Base-by-base conservation (phyloP, 2,113 vertebrate species). In the Xenopus borealis region DNA sequence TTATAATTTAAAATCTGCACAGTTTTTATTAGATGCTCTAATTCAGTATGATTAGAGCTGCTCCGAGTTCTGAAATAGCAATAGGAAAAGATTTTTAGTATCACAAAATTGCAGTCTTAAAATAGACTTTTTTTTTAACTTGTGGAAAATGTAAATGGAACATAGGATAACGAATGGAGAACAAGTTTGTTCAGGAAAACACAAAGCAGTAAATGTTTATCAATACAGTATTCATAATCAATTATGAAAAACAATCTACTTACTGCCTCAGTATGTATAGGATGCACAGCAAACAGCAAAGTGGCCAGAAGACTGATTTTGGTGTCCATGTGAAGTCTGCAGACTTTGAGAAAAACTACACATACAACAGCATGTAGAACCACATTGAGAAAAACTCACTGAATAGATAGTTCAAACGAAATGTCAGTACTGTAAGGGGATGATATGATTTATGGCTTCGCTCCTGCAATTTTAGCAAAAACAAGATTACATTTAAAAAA, bases 391-490 rank as follows among this genome's bases (percentile, higher is more conserved):
- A 98, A 90, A 99, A n/a, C 94, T 97, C 95, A 11, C 93, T 97
- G 84, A 98, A 91, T 75, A 97, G 78, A 84, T 98, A 99, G 89
- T 99, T 99, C 79, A 99, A 85, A 18, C 97, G 92, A 83, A 99
- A 99, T 0, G 97, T 99, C 80, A 99, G 86, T 10, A 99, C 97
- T 2, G 97, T 99, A 78, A 99, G 84, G 1, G 97, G 97, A 58
- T 97, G 88, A 4, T 98, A 99, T 11, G 97, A 99, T 80, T 99
- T 99, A 84, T 99, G 97, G 83, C 97, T 99, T 78, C 96, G 91
- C 80, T 99, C 97, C 97, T 98, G 80, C 62, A 81, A 40, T 2
- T 4, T 40, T 40, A 40, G 1, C 3, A 40, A 40, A 40, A 40
- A 9, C 33, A 40, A 40, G 33, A 9, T 40, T 40, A 40, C 33